A percentile compares a stretch with the other conserved stretches of the same genome.
Conservation (phyloP, 2,797 vertebrate genomes). For the Chelmon rostratus region DNA sequence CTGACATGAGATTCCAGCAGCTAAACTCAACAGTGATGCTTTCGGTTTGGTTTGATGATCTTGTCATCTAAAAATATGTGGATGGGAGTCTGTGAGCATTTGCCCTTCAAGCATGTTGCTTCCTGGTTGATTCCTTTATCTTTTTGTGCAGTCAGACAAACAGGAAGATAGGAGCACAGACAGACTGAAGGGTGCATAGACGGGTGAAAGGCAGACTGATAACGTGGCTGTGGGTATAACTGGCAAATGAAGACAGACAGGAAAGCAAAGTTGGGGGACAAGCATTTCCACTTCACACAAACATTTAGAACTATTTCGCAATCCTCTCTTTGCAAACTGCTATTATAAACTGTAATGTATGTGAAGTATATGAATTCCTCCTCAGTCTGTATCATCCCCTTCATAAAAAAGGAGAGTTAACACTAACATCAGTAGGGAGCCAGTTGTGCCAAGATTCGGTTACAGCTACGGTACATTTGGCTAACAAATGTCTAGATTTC, state of each 20-base stretch:
- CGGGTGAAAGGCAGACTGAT: not conserved
- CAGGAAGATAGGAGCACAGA: not conserved
- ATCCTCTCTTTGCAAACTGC: too few relatives aligned
- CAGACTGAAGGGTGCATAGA: not conserved
- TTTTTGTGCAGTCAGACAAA: not conserved
- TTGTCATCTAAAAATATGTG: not conserved
- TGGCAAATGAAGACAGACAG: not conserved
- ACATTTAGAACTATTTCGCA: not conserved
- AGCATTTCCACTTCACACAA: not conserved
- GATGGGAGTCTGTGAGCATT: not conserved
- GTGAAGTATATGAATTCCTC: not conserved
- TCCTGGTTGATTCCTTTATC: not conserved
- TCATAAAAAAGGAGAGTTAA: not conserved
- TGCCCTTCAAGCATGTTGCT: not conserved
- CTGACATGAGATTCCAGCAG: not conserved
- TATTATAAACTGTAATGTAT: not conserved
- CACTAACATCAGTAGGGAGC: not conserved
- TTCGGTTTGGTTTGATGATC: not conserved
- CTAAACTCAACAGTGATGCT: not conserved
- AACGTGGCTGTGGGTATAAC: not conserved
- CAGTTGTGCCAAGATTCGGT: not conserved
- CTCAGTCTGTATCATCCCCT: not conserved
- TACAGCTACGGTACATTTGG: not conserved
- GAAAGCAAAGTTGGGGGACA: not conserved
- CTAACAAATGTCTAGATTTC: not conserved